These are phyloP conservation scores for Eptesicus fuscus DNA, from an alignment of 2,113 vertebrate genomes.

Conservation along the genomic window DNA sequence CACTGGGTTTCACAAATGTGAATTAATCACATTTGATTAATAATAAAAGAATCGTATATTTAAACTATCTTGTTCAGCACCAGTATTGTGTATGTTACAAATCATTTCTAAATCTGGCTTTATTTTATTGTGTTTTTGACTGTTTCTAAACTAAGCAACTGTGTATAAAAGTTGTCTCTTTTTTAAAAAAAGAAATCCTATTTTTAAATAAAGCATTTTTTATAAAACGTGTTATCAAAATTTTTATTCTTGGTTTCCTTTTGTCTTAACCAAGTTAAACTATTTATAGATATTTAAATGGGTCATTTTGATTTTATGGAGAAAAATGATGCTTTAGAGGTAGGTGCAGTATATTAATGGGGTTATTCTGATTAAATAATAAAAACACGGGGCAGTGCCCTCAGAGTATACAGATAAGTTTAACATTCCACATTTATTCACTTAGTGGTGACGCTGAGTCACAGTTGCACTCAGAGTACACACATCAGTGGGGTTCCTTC, in stretches of 20 bases:
- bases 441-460: not conserved
- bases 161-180: slow-evolving; percentile 79
- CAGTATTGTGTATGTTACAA: slow-evolving; percentile 41
- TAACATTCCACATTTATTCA: not conserved
- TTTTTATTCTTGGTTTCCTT: slow-evolving; percentile 41
- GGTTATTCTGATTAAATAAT: not conserved
- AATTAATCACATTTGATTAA: not conserved
- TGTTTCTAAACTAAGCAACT: slow-evolving; percentile 74
- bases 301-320: not conserved
- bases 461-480: not conserved
- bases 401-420: not conserved
- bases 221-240: slow-evolving; percentile 63
- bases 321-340: not conserved
- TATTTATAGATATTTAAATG: slow-evolving; percentile 6
- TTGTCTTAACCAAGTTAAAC: not conserved
- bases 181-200: slow-evolving; percentile 78
- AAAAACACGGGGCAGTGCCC: not conserved
- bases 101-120: slow-evolving; percentile 55
- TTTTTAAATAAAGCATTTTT: slow-evolving; percentile 86
- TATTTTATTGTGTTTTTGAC: slow-evolving; percentile 64
- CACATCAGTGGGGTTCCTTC: not conserved
- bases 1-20: slow-evolving; percentile 46
- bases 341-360: not conserved
- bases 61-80: slow-evolving; percentile 19
- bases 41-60: not conserved